Evolutionary conservation across 1,140 invertebrate species (phyloP).

Genomic region (Hermetia illucens): DNA sequence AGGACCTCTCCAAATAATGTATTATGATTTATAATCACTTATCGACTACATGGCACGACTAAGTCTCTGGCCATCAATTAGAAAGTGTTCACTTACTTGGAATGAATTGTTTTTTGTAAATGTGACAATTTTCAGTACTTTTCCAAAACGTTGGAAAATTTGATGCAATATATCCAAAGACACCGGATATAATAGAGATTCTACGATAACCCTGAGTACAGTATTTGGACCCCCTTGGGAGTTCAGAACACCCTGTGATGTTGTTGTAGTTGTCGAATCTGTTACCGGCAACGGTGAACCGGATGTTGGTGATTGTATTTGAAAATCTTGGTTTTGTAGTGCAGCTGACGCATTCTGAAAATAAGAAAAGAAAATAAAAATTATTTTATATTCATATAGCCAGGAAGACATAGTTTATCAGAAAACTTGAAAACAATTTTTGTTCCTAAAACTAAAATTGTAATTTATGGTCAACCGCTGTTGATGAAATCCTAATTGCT

Average conservation of each 20-base stretch:
- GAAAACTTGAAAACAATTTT: too few species aligned
- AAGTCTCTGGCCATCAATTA: too few species aligned
- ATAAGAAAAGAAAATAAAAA: too few species aligned
- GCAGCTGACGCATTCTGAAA: conserved; percentile 48
- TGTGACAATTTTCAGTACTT: conserved; percentile 97
- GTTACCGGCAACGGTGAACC: conserved; percentile 28
- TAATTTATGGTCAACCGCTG: too few species aligned
- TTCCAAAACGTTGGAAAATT: conserved; percentile 95
- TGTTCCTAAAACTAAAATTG: too few species aligned
- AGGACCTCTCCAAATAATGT: too few species aligned
- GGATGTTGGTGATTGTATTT: conserved; percentile 27
- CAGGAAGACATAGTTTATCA: too few species aligned
- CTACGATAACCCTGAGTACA: conserved; percentile 92
- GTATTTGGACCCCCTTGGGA: conserved; percentile 87
- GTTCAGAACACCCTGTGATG: conserved; percentile 29
- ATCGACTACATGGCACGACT: too few species aligned
- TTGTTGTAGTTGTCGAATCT: conserved; percentile 13
- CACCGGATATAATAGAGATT: conserved; percentile 97
- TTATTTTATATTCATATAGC: too few species aligned
- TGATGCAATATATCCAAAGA: conserved; percentile 93
- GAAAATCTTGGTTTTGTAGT: conserved; percentile 17
- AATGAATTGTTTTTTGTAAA: conserved; percentile 99
- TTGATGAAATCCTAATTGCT: too few species aligned
- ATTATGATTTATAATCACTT: too few species aligned
- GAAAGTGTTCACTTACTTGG: conserved; percentile 33